Evolutionary conservation across 1,140 invertebrate genomes (phyloP).

Genomic region (Trachymyrmex cornetzi): DNA sequence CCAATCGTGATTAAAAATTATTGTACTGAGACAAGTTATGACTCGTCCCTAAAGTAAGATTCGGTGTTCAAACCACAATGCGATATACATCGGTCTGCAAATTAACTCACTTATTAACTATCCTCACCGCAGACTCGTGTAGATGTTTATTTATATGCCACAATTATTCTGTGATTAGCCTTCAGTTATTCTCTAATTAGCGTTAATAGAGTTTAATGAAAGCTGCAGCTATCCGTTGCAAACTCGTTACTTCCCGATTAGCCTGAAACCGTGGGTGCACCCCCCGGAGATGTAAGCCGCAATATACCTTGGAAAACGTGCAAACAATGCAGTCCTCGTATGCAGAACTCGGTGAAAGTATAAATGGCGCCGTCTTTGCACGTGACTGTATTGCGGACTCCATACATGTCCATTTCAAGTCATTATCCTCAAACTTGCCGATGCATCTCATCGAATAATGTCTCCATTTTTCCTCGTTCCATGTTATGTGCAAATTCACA

Average conservation of each 20-base stretch:
- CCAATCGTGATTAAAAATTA: slow-evolving; percentile 36
- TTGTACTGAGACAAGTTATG: not conserved
- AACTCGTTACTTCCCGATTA: slow-evolving; percentile 54
- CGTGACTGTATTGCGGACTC: not conserved
- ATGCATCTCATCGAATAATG: not conserved
- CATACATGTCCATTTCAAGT: not conserved
- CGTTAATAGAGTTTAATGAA: slow-evolving; percentile 61
- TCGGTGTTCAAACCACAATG: not conserved
- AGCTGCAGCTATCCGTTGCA: slow-evolving; percentile 51
- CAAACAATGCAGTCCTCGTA: not conserved
- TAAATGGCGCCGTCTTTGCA: not conserved
- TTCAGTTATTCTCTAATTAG: slow-evolving; percentile 48
- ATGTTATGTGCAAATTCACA: not conserved
- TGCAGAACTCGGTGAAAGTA: not conserved
- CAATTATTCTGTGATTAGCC: slow-evolving; percentile 51
- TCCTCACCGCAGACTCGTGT: not conserved
- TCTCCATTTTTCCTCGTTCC: not conserved
- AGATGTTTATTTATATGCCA: slow-evolving; percentile 41
- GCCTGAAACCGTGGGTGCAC: slow-evolving; percentile 16
- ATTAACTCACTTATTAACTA: slow-evolving; percentile 54
- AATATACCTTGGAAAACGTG: not conserved
- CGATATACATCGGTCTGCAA: slow-evolving; percentile 10
- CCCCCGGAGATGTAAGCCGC: slow-evolving; percentile 30
- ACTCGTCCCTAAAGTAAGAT: slow-evolving; percentile 54
- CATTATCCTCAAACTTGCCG: not conserved